A percentile compares a stretch with the other conserved stretches of the same genome.
phyloP scores from a whole-genome alignment of 2,888 invertebrate genomes.

The Trissolcus brochymenae region DNA sequence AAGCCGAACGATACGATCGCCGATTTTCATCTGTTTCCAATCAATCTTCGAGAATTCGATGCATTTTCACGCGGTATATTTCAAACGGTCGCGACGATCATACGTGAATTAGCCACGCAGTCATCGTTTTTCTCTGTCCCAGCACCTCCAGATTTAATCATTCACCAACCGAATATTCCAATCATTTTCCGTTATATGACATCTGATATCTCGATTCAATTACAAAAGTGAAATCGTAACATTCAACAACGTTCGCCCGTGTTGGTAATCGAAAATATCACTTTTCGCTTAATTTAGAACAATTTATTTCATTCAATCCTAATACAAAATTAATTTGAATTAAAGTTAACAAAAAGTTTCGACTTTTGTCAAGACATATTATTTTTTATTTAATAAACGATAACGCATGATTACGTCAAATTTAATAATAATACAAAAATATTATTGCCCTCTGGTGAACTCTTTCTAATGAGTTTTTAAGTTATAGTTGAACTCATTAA shows the following conservation, averaged over 20 bases:
- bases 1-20: conserved; percentile 12
- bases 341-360: not conserved
- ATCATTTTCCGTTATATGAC: not conserved
- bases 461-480: conserved; percentile 46
- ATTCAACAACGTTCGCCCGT: not conserved
- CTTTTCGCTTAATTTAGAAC: no score
- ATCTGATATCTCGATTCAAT: not conserved
- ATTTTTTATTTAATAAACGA: conserved; percentile 26
- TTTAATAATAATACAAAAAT: conserved; percentile 20
- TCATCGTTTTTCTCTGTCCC: not conserved
- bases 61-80: conserved; percentile 6
- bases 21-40: conserved; percentile 43
- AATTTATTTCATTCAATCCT: no score
- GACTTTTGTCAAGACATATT: no score
- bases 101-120: conserved; percentile 5
- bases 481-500: conserved; percentile 30
- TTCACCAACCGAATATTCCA: not conserved
- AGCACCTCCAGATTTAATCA: not conserved
- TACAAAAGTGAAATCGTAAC: not conserved
- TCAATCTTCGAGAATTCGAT: conserved; percentile 20
- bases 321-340: no score
- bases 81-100: conserved; percentile 7
- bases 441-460: conserved; percentile 21
- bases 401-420: conserved; percentile 28
- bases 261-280: no score